Evolutionary conservation across 37 sponge, comb jelly and placozoan species (phyloP).

Genomic region (Petrosia ficiformis): DNA sequence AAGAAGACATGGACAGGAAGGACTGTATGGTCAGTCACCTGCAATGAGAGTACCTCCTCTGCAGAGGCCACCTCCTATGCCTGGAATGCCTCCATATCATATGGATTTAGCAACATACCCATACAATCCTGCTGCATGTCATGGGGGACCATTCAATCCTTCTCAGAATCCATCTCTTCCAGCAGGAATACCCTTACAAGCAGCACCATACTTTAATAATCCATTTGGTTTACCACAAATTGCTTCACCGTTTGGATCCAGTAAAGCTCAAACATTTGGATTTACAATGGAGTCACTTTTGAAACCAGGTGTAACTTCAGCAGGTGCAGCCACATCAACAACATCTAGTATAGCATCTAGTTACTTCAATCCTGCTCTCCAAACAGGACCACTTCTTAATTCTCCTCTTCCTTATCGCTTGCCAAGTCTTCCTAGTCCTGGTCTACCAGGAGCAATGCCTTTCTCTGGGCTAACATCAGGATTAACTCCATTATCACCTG

Average conservation of each 20-base stretch:
- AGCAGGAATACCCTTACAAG: background rate
- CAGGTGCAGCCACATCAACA: slow-evolving; percentile 1
- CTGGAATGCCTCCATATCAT: slow-evolving; percentile 36
- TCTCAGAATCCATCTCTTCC: background rate
- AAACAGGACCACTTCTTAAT: slow-evolving; percentile 33
- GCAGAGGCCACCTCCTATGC: slow-evolving; percentile 46
- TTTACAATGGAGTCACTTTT: slow-evolving; percentile 54
- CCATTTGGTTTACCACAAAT: slow-evolving; percentile 47
- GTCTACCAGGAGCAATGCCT: slow-evolving; percentile 47
- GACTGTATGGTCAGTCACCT: slow-evolving; percentile 55
- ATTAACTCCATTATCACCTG: slow-evolving; percentile 59
- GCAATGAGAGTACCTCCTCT: slow-evolving; percentile 26
- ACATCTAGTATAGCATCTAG: slow-evolving; percentile 10
- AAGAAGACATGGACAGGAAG: slow-evolving; percentile 46
- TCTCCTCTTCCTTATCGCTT: slow-evolving; percentile 56
- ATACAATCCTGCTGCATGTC: slow-evolving; percentile 15
- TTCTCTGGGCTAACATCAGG: slow-evolving; percentile 64
- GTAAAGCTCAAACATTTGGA: slow-evolving; percentile 53
- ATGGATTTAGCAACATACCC: slow-evolving; percentile 5
- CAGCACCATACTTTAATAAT: slow-evolving; percentile 26
- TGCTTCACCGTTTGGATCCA: slow-evolving; percentile 56
- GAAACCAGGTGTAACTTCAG: slow-evolving; percentile 16
- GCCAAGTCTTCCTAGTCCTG: slow-evolving; percentile 54
- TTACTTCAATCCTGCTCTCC: slow-evolving; percentile 8
- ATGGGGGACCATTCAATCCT: slow-evolving; percentile 5